Conservation (phyloP, 2,113 vertebrate species). For the Python bivittatus region DNA sequence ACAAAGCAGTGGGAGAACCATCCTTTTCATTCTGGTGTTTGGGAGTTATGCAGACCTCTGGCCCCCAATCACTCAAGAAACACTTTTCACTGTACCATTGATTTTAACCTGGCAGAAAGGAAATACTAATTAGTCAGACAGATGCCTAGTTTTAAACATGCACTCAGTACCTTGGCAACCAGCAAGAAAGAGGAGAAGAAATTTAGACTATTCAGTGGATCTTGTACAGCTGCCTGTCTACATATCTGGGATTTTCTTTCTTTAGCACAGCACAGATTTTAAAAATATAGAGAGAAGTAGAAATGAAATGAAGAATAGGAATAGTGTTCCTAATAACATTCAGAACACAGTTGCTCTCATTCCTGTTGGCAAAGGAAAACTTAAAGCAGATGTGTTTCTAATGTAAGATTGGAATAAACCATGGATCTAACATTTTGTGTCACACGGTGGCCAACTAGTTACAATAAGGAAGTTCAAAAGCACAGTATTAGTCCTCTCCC, state of each 20-base stretch:
- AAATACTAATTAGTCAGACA: constrained; percentile 1
- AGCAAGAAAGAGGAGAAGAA: background rate
- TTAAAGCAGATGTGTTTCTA: background rate
- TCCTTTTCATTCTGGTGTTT: background rate
- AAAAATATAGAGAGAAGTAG: background rate
- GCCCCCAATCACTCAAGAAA: background rate
- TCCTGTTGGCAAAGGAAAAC: background rate
- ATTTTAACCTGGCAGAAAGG: background rate
- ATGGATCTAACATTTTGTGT: too few relatives aligned
- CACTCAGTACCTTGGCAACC: background rate
- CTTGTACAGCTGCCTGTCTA: background rate
- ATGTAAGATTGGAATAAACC: too few relatives aligned
- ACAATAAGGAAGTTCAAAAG: too few relatives aligned
- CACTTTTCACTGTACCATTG: background rate
- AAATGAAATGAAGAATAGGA: background rate
- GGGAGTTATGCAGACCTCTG: background rate
- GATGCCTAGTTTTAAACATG: background rate
- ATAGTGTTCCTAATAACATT: background rate
- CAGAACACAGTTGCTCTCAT: too few relatives aligned
- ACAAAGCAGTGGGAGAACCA: background rate
- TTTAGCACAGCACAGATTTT: background rate
- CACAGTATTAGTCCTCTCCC: too few relatives aligned
- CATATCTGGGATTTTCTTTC: background rate
- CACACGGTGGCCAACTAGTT: too few relatives aligned
- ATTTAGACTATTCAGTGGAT: background rate